A percentile compares a stretch with the other conserved stretches of the same genome.
Evolutionary conservation across 1,140 invertebrate genomes (phyloP).

Genomic region (Halesus radiatus): DNA sequence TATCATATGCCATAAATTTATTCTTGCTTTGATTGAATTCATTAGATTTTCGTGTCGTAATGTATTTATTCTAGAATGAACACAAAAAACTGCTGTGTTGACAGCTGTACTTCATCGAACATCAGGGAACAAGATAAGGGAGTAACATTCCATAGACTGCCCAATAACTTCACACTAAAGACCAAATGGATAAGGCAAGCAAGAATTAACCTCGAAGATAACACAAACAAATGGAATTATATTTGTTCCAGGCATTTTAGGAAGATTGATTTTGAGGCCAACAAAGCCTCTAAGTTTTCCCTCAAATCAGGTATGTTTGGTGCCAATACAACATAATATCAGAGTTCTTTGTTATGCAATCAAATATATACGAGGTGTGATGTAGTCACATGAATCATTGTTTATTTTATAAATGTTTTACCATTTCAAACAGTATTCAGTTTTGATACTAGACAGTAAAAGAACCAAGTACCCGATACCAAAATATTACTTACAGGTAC

Average conservation of each 20-base stretch:
- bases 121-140: conserved; percentile 66
- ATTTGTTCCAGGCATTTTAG: conserved; percentile 77
- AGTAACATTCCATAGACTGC: conserved; percentile 72
- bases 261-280: conserved; percentile 73
- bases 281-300: conserved; percentile 50
- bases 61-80: conserved; percentile 48
- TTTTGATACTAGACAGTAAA: no score
- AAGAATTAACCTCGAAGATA: conserved; percentile 66
- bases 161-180: conserved; percentile 65
- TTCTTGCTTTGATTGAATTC: background rate
- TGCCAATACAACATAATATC: background rate
- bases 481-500: no score
- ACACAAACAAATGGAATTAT: conserved; percentile 71
- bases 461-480: no score
- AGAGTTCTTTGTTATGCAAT: background rate
- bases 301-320: conserved; percentile 66
- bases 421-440: no score
- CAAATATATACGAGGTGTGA: no score
- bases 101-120: conserved; percentile 62
- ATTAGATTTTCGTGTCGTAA: background rate
- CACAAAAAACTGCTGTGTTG: conserved; percentile 60
- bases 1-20: background rate
- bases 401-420: no score
- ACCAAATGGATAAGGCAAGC: conserved; percentile 69
- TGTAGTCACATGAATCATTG: no score